Evolutionary conservation across 64 coral and sea anemone species (phyloP).

Genomic region (Hydrozoanthus tunicans): DNA sequence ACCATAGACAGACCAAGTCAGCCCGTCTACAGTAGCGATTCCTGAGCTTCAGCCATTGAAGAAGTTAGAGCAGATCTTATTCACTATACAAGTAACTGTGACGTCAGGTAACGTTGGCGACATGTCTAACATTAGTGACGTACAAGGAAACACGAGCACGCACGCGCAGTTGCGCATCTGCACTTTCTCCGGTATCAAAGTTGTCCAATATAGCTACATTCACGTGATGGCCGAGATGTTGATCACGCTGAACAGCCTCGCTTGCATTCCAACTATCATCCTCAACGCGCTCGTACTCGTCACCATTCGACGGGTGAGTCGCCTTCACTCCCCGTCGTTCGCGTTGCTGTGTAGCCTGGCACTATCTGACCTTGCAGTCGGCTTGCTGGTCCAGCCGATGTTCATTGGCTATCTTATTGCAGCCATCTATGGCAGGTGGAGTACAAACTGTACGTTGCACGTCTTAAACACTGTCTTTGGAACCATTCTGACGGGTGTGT

Average conservation of each 20-base stretch:
- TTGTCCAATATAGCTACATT: conserved; percentile 36
- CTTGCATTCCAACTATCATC: conserved; percentile 4
- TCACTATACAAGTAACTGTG: too few species aligned
- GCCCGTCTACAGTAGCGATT: too few species aligned
- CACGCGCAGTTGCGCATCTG: conserved; percentile 29
- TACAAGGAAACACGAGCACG: neutral
- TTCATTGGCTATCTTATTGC: conserved; percentile 46
- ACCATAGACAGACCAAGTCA: too few species aligned
- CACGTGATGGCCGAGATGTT: conserved; percentile 44
- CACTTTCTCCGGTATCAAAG: neutral
- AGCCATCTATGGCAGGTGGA: conserved; percentile 30
- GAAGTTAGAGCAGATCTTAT: too few species aligned
- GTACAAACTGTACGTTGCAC: conserved; percentile 25
- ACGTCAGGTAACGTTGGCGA: too few species aligned
- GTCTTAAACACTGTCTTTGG: conserved; percentile 10
- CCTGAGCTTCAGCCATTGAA: too few species aligned
- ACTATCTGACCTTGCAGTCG: conserved; percentile 31
- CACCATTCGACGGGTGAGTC: conserved; percentile 17
- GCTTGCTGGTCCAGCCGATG: conserved; percentile 3
- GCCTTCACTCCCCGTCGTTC: conserved; percentile 27
- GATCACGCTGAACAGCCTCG: neutral
- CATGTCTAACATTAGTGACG: neutral
- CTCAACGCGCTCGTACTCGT: neutral
- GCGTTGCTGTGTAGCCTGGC: conserved; percentile 35
- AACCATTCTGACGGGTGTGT: conserved; percentile 32